phyloP scores from a whole-genome alignment of 2,113 vertebrate species.

The Cisticola juncidis region DNA sequence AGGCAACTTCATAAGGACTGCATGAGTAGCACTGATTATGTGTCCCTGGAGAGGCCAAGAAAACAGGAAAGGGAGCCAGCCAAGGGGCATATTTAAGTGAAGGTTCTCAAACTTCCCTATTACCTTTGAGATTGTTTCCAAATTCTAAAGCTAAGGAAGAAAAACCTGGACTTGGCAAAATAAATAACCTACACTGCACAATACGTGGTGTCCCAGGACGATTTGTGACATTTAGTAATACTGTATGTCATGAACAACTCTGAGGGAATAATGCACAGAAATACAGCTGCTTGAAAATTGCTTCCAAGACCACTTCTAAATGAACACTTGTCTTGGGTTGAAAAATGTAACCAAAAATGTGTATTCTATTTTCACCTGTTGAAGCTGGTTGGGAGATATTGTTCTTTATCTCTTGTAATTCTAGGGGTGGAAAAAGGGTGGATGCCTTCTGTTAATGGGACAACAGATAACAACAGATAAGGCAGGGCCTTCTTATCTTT shows the following conservation, averaged over 20 bases:
- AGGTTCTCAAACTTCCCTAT: neutral
- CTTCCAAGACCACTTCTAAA: neutral
- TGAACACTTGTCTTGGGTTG: neutral
- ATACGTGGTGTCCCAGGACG: neutral
- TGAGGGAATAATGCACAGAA: neutral
- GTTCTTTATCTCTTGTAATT: too few relatives aligned
- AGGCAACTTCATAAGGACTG: neutral
- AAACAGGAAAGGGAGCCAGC: neutral
- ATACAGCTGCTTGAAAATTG: slow-evolving; percentile 7
- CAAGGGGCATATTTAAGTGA: neutral
- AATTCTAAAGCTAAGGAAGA: neutral
- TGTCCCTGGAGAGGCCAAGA: neutral
- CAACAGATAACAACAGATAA: too few relatives aligned
- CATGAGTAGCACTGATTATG: neutral
- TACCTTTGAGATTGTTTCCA: slow-evolving; percentile 26
- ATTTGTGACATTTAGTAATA: slow-evolving; percentile 8
- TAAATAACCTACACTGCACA: neutral
- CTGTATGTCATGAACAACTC: neutral
- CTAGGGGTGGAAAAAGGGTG: too few relatives aligned
- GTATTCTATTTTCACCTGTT: too few relatives aligned
- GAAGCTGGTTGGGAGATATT: too few relatives aligned
- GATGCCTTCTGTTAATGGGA: too few relatives aligned
- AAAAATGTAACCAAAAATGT: too few relatives aligned
- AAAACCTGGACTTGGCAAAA: slow-evolving; percentile 6
- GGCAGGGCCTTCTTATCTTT: too few relatives aligned